Evolutionary conservation across 2,888 invertebrate species (phyloP), one percentile per base, ranked within the genome.

Genomic region (Apodemia zela): DNA sequence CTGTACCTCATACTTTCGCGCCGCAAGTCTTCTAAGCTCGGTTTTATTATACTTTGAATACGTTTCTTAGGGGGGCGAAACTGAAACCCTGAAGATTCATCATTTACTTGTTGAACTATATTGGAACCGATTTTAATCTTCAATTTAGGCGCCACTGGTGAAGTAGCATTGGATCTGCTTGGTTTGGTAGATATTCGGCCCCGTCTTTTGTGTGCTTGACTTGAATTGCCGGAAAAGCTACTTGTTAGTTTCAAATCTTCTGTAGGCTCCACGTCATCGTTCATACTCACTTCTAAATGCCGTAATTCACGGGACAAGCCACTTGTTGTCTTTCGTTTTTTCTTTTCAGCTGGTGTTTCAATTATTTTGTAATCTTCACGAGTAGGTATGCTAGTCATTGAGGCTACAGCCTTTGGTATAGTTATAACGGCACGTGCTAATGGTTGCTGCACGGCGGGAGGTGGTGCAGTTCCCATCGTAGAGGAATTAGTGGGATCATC

Each of bases 1-100:
- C 97, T 93, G 82, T 94, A 97, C 78, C 97, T 97, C 97, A 97
- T 97, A 73, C 96, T 96, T 75, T 97, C 96, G 2, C 97, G 93
- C 68, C 95, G 95, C 60, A 97, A 84, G 76, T 97, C 97, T 82
- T 97, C 96, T 69, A 97, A 94, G 67, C 95, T 95, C 0, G 96
- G 96, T 67, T 93, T 94, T 17, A 93, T 93, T 68, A 93, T 92
- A 65, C 89, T 92, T 49, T 94, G 91, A 33, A 95, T 81, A 17
- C 97, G 94, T 79, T 97, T 97, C 85, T 97, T 97, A 1, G 97
- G 97, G 60, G 97, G 97, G 69, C 96, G 85, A 83, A 75, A 93
- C 86, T 77, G 92, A 75, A 76, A 90, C 78, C 69, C 92, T 74
- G 76, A 93, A 84, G 78, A 87, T 84, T 81, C 92, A 29, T 89